Base-by-base conservation (phyloP, 2,797 vertebrate species). In the Brachymystax lenok region DNA sequence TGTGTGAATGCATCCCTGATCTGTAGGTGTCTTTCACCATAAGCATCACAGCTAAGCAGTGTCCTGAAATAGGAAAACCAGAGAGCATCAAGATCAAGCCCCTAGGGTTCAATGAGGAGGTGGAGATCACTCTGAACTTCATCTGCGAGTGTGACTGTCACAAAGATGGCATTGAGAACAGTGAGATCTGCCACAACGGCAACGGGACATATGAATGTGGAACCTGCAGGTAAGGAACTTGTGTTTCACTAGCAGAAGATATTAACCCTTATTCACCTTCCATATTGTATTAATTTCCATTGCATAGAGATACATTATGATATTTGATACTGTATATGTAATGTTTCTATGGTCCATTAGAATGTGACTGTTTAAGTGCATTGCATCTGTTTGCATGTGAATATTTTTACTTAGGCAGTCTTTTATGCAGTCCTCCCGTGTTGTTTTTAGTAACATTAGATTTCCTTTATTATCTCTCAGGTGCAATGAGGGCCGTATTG, bases 191-290 rank as follows among this genome's bases (percentile, higher is more conserved):
- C 84, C 94, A 97, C 0, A 89, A 88, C 4, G 97, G 96, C 51
- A 97, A 98, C 0, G 98, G 98, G 4, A 97, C 97, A 0, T 97
- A 95, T 21, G 98, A 99, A 80, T 99, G 98, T 78, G 98, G 98
- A 56, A 97, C 98, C 0, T 99, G 98, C 96, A 98, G 96, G 98
- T 99, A 88, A 87, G 90, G 21, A 2, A n/a, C n/a, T 71, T 17
- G 2, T 30, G 6, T 28, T 33, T 28, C 7, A 21, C 68, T n/a
- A 10, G 14, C 51, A 68, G 14, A 30, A 66, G 13, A 66, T 59
- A 1, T 59, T 6, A 59, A 59, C 56, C 5, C 16, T 59, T n/a
- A 59, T 59, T n/a, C n/a, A 21, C n/a, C 56, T 59, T 46, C 40
- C 40, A 46, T 46, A 46, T 46, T 46, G 40, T 46, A 46, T 12